Evolutionary conservation across 2,888 invertebrate species (phyloP), one percentile per base, ranked within the genome.

Genomic region (Eupelmus urozonus): DNA sequence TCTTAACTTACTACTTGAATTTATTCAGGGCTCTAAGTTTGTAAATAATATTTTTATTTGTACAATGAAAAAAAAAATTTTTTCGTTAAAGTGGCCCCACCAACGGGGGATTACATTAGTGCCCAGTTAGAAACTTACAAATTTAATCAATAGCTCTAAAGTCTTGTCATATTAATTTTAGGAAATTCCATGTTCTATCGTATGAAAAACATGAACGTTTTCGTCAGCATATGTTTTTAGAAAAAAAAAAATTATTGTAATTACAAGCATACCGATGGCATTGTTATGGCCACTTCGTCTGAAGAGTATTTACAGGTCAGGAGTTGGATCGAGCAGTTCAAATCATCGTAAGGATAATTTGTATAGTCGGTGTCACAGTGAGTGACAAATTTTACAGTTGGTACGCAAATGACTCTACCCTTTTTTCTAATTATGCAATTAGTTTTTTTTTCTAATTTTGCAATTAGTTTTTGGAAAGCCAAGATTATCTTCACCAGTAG

Each of bases 271-370:
- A 11, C 5, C 4, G 11, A 40, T 40, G 40, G 11, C 11, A 40
- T 4, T 40, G 4, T n/a, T 34, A 34, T 34, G 9, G 9, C 4
- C 13, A 94, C 87, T 84, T 94, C 93, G 85, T 93, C 92, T 0
- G 92, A 92, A 18, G 90, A 91, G 82, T 93, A 91, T 84, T 92
- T 91, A 94, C 93, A 94, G 0, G 94, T 93, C 1, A 93, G 94
- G 77, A 94, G 91, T 55, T 91, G 90, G 29, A 94, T 78, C 0
- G 91, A 90, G 84, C 95, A 95, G 80, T 92, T 92, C 86, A 94
- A 93, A 13, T 84, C 83, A 84, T 94, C 94, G 83, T 92, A 94
- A 0, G 94, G 94, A 93, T 93, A 95, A 81, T 91, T 90, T 0
- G 89, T 90, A 23, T 93, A 88, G 76, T 93, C 89, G 0, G 93